phyloP scores from a whole-genome alignment of 2,888 invertebrate genomes.

The Tetranychus piercei region DNA sequence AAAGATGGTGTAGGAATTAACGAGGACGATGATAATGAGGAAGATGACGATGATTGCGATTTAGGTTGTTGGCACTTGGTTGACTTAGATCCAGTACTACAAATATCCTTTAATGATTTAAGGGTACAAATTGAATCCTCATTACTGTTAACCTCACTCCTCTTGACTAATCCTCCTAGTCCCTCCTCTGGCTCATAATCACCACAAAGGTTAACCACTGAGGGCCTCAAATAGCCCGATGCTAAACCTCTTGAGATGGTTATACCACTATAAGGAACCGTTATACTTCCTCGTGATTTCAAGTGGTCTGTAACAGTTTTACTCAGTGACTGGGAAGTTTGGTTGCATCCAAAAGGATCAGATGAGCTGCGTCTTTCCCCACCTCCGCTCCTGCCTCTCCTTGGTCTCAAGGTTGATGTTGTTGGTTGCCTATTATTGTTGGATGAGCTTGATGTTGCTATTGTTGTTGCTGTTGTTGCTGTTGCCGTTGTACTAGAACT shows the following conservation, averaged over 20 bases:
- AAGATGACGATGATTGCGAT: too few relatives aligned
- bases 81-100: not conserved
- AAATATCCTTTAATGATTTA: too few relatives aligned
- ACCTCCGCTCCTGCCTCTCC: not conserved
- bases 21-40: not conserved
- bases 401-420: slow-evolving; percentile 1
- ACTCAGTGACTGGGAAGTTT: not conserved
- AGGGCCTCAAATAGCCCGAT: not conserved
- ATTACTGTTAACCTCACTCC: too few relatives aligned
- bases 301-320: not conserved
- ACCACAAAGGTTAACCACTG: not conserved
- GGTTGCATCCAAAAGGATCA: not conserved
- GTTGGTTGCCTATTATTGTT: not conserved
- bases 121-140: too few relatives aligned
- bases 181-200: not conserved
- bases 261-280: not conserved
- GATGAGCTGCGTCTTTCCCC: not conserved
- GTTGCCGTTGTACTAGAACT: not conserved
- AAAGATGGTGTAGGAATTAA: not conserved
- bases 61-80: not conserved
- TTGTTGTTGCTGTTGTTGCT: not conserved
- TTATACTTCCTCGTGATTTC: not conserved
- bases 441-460: not conserved
- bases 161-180: too few relatives aligned
- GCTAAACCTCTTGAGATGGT: not conserved